Conservation (phyloP, 2,888 invertebrate species). For the Drosophila nigritarsus region DNA sequence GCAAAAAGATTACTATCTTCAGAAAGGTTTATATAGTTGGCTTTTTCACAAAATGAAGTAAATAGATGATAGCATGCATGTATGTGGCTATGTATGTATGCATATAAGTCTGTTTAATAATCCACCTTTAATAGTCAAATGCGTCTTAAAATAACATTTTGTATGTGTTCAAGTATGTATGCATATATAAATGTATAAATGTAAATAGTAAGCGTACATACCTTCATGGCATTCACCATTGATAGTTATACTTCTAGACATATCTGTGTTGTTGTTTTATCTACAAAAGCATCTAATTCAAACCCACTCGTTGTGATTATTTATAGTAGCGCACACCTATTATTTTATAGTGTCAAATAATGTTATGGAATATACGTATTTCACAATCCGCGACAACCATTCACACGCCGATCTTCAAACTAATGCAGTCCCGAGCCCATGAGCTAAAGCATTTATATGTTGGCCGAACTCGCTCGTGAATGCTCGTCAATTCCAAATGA, state of each 20-base stretch:
- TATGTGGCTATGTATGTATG: background rate
- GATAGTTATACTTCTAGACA: conserved; percentile 60
- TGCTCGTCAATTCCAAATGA: conserved; percentile 32
- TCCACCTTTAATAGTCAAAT: conserved; percentile 10
- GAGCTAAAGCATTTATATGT: conserved; percentile 42
- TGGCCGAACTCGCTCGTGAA: conserved; percentile 12
- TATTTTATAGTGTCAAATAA: background rate
- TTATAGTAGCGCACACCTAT: conserved; percentile 8
- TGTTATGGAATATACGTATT: conserved; percentile 52
- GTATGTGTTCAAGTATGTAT: background rate
- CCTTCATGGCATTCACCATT: conserved; percentile 64
- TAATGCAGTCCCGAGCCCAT: conserved; percentile 27
- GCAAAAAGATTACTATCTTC: conserved; percentile 2
- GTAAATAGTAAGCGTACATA: conserved; percentile 21
- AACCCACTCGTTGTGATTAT: background rate
- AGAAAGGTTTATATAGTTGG: background rate
- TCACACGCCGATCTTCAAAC: conserved; percentile 19
- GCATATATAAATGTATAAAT: conserved; percentile 3
- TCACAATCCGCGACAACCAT: conserved; percentile 47
- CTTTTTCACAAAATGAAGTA: background rate
- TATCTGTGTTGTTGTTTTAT: conserved; percentile 52
- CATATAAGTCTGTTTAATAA: background rate
- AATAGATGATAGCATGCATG: background rate
- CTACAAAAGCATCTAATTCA: conserved; percentile 34
- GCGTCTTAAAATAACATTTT: background rate